phyloP scores from a whole-genome alignment of 2,797 vertebrate species.

The Catamblyrhynchus diadema region DNA sequence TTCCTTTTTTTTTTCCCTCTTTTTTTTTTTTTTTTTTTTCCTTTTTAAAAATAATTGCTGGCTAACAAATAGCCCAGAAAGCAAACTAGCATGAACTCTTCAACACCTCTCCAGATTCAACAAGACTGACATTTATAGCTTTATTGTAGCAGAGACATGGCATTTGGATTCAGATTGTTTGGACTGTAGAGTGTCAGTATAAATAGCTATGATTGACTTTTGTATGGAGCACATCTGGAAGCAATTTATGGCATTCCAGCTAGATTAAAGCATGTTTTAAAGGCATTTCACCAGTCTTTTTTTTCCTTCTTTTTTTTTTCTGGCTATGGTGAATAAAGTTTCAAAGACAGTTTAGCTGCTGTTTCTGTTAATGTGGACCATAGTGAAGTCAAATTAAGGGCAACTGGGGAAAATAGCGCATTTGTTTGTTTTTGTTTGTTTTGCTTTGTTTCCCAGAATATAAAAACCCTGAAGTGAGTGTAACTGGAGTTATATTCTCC shows the following conservation, averaged over 20 bases:
- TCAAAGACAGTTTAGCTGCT: conserved; percentile 84
- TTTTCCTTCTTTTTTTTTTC: conserved; percentile 54
- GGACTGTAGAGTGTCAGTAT: conserved; percentile 80
- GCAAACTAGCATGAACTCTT: conserved; percentile 79
- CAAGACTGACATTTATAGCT: conserved; percentile 83
- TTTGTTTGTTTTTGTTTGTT: conserved; percentile 67
- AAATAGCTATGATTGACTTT: conserved; percentile 86
- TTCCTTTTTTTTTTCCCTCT: neutral
- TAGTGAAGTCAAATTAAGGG: conserved; percentile 85
- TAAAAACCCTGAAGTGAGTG: conserved; percentile 58
- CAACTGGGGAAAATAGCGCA: conserved; percentile 64
- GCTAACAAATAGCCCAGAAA: conserved; percentile 74
- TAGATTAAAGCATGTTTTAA: conserved; percentile 87
- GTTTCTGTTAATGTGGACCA: conserved; percentile 79
- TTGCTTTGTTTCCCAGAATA: conserved; percentile 72
- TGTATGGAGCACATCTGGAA: conserved; percentile 86
- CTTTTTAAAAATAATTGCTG: conserved; percentile 48
- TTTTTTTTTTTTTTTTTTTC: neutral
- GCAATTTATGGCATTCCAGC: conserved; percentile 86
- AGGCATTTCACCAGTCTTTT: conserved; percentile 81
- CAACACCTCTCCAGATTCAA: conserved; percentile 82
- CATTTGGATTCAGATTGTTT: conserved; percentile 81
- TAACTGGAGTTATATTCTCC: conserved; percentile 42
- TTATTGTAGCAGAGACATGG: conserved; percentile 77
- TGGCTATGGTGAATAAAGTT: conserved; percentile 83